These are phyloP conservation scores for Empidonax traillii DNA, from an alignment of 2,113 vertebrate species.

Conservation along the genomic window DNA sequence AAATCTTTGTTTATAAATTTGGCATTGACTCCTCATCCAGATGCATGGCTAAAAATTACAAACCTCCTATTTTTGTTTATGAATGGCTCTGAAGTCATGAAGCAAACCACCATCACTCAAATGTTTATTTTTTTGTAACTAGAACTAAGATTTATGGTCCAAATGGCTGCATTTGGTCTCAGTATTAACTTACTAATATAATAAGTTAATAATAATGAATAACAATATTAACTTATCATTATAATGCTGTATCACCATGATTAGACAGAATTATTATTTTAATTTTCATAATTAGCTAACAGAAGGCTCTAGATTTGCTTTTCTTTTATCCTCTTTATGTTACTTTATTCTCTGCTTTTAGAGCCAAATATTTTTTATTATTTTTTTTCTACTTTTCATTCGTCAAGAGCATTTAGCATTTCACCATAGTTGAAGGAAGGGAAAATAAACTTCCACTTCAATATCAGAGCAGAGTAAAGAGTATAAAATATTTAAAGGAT, in stretches of 20 bases:
- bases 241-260: background rate
- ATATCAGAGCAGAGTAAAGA: background rate
- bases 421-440: background rate
- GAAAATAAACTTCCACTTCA: background rate
- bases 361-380: background rate
- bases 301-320: background rate
- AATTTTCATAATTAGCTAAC: background rate
- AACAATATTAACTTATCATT: background rate
- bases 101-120: background rate
- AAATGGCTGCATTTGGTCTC: background rate
- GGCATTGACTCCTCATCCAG: background rate
- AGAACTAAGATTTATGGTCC: background rate
- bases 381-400: background rate
- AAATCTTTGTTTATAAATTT: background rate
- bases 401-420: background rate
- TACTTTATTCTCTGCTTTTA: background rate
- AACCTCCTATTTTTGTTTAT: background rate
- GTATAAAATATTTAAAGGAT: background rate
- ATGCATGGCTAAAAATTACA: background rate
- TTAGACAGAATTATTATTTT: background rate
- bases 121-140: background rate
- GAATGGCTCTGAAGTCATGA: background rate
- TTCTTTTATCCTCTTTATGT: background rate
- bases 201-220: background rate
- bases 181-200: background rate